Conservation (phyloP, 2,797 vertebrate genomes). For the Poecilia picta region DNA sequence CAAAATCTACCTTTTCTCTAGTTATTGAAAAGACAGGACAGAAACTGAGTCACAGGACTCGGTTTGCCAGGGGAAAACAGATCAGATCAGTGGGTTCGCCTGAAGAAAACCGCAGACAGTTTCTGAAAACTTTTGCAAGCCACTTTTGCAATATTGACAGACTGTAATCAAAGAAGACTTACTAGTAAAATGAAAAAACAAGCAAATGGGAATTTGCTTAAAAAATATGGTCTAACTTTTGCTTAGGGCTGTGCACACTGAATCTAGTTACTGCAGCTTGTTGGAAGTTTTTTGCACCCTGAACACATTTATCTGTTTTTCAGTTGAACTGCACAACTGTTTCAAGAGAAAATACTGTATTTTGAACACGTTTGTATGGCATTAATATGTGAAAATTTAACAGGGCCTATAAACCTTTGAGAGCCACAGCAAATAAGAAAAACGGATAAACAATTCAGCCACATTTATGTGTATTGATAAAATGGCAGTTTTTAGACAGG, state of each 20-base stretch:
- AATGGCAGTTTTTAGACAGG: neutral
- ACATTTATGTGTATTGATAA: neutral
- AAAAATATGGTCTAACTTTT: neutral
- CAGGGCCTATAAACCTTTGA: neutral
- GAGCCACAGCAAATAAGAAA: neutral
- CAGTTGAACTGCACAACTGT: neutral
- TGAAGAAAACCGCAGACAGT: too few species aligned
- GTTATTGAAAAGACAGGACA: too few species aligned
- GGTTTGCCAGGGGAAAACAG: too few species aligned
- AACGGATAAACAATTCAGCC: neutral
- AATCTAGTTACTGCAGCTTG: neutral
- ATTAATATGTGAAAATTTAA: neutral
- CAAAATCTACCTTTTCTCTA: too few species aligned
- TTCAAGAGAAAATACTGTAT: neutral
- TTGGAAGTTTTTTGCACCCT: neutral
- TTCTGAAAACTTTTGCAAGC: too few species aligned
- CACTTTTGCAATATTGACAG: too few species aligned
- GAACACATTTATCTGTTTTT: neutral
- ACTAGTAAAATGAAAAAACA: neutral
- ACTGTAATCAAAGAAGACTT: neutral
- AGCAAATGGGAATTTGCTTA: neutral
- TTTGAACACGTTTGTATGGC: neutral
- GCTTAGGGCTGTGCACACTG: neutral
- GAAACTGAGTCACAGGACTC: too few species aligned
- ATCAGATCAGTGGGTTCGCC: too few species aligned